Conservation (phyloP, 2,797 vertebrate genomes). For the Phrynocephalus guinanensis region DNA sequence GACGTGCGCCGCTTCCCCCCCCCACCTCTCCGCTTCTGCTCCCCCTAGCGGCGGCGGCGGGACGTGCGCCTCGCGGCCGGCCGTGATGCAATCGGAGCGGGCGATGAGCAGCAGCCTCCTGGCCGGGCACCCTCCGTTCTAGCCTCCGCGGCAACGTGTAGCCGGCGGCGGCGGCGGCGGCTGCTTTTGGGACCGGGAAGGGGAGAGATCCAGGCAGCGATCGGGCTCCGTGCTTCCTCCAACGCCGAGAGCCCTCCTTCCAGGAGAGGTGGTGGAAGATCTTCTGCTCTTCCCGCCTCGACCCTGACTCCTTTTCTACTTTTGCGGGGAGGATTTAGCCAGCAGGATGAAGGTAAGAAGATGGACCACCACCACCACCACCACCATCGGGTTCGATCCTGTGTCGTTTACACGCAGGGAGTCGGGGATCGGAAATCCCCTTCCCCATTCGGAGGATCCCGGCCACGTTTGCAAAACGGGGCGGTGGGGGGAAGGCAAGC, state of each 20-base stretch:
- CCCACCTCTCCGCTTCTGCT: too few species aligned
- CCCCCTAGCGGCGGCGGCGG: background rate
- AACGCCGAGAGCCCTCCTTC: background rate
- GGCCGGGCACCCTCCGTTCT: background rate
- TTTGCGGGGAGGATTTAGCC: fast-evolving
- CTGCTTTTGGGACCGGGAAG: too few species aligned
- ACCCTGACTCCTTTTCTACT: background rate
- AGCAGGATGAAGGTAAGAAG: slow-evolving; percentile 61
- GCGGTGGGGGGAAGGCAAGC: background rate
- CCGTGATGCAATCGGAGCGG: slow-evolving; percentile 65
- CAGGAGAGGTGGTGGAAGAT: background rate
- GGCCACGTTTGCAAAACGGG: background rate
- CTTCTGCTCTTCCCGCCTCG: too few species aligned
- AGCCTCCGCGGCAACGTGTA: slow-evolving; percentile 17
- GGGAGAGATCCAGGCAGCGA: background rate
- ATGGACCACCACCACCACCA: too few species aligned
- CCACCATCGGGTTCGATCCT: too few species aligned
- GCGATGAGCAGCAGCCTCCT: background rate
- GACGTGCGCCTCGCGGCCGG: background rate
- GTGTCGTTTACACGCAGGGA: background rate
- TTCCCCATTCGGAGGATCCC: background rate
- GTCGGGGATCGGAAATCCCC: too few species aligned
- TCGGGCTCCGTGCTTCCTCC: too few species aligned
- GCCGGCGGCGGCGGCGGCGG: background rate
- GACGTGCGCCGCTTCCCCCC: background rate